Evolutionary conservation across 2,888 invertebrate genomes (phyloP), one percentile per base, ranked within the genome.

Genomic region (Lagria hirta): DNA sequence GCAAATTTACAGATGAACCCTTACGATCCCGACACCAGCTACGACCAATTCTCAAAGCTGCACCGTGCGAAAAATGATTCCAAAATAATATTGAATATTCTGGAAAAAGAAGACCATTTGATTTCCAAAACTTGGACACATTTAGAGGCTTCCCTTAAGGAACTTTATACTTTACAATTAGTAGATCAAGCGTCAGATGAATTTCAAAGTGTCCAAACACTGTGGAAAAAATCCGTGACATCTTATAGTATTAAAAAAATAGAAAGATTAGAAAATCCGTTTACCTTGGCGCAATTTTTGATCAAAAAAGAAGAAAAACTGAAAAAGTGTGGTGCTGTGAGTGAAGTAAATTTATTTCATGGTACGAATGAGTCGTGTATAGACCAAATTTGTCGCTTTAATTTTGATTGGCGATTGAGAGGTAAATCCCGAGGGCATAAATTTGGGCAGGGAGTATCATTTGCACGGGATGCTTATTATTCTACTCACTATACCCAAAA

Each of bases 381-480:
- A 3, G 17, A 40, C 3, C 48, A 38, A 6, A 67, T 67, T 21
- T 59, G 58, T 27, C 17, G 18, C 13, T 37, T 58, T 11, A 67
- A 67, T 49, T 66, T 67, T 14, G 50, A 67, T 44, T 66, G 62
- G 61, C 52, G 65, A 15, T 32, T 54, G 5, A 54, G 52, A 33
- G 62, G 61, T 10, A 26, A 28, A 11, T 17, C 48, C 2, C 35
- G 26, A 16, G 60, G 60, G 1, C 47, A 57, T 22, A 47, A 36
- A 11, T 64, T 55, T 48, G 66, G 66, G 5, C 46, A 59, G 24
- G 66, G 66, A n/a, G 60, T 65, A 1, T 60, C 55, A 12, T 65
- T 66, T 48, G 41, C 61, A 3, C 55, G 58, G 2, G 49, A 49
- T 15, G 43, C 62, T 2, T 53, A 41, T 21, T 65, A 62, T 41